phyloP scores from a whole-genome alignment of 2,113 vertebrate species.

The Camelus bactrianus region DNA sequence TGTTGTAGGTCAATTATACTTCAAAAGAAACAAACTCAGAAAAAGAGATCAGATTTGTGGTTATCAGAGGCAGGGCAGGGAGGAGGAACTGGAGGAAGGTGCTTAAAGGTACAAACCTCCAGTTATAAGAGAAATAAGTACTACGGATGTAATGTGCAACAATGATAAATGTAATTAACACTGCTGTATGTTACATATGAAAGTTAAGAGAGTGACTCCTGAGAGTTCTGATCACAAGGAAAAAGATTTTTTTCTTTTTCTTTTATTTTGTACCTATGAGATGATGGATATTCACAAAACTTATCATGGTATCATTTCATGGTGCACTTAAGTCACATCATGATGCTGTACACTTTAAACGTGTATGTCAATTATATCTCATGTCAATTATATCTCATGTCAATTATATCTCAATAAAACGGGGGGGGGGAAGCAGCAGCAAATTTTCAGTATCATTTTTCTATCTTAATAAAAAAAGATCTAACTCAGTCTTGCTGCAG shows the following conservation, averaged over 20 bases:
- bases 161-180: background rate
- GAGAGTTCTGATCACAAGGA: background rate
- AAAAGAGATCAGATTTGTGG: background rate
- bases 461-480: conserved; percentile 30
- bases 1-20: accelerated
- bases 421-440: background rate
- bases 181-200: too few species aligned
- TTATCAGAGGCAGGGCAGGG: background rate
- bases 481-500: conserved; percentile 45
- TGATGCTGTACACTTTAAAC: background rate
- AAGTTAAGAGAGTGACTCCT: background rate
- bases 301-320: background rate
- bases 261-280: background rate
- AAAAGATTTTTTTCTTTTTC: too few species aligned
- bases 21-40: background rate
- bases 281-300: background rate
- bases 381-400: background rate
- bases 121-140: background rate
- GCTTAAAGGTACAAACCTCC: background rate
- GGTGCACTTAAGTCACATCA: background rate
- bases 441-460: conserved; percentile 51
- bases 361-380: background rate
- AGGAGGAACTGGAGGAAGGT: background rate
- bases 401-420: background rate
- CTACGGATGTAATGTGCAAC: background rate